Evolutionary conservation across 2,797 vertebrate species (phyloP), one percentile per base, ranked within the genome.

Genomic region (Tamandua tetradactyla): DNA sequence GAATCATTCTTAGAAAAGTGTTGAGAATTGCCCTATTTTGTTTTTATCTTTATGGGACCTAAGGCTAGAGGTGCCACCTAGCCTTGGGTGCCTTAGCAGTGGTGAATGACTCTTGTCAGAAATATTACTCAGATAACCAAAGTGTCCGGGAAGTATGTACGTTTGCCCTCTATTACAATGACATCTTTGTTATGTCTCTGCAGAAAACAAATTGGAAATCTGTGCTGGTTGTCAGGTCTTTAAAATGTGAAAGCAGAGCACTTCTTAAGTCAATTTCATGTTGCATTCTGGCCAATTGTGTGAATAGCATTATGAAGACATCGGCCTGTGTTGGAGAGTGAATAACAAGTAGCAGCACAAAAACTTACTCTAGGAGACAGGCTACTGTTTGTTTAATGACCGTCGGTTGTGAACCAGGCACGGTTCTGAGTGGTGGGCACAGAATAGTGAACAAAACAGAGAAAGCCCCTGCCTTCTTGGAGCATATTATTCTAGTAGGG

Each of bases 141-240:
- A 59, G 59, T 75, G 20, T 22, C 37, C 37, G 40, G 57, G 44
- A 75, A 71, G 1, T 47, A 10, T 25, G 27, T n/a, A 11, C 32
- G 35, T 40, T 23, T 12, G n/a, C 66, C 22, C 49, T 89, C 25
- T 2, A 32, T 62, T 86, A 49, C 37, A 23, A 76, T 27, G 42
- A 79, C 55, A 13, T 94, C 69, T 91, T 87, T 30, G n/a, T 27
- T 57, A 44, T 80, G 32, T 71, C 61, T 89, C 68, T 75, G 18
- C 32, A 90, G 72, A 84, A 87, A 55, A 30, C 59, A 84, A 69
- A 66, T 35, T 79, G 59, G 59, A 93, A 87, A 90, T 90, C 62
- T 44, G 40, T 3, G 17, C 20, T 27, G 44, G 35, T 49, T 66
- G 20, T 79, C 23, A 49, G 42, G 13, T 25, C 89, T 95, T 87